Base-by-base conservation (phyloP, 37 sponge, comb jelly and placozoan genomes). In the Crambe crambe region DNA sequence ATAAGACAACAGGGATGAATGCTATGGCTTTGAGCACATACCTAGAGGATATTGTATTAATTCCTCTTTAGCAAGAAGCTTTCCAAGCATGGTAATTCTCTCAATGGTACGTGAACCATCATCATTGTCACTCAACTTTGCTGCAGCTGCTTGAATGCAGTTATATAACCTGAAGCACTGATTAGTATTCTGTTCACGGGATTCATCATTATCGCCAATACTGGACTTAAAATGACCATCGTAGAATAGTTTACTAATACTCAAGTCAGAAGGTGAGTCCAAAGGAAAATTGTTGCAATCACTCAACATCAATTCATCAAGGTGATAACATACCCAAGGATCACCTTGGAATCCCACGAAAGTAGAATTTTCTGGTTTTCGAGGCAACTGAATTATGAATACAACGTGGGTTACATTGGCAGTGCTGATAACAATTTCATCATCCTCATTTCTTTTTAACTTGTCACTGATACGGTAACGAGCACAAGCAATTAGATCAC, bases 321-420 rank as follows among this genome's bases (percentile, higher is more conserved):
- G 54, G 57, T 90, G 90, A 23, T 42, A 66, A 18, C 73, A 90
- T 25, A 85, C 27, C 90, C 90, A 90, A 20, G 78, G 56, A 6
- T 74, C 86, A 57, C 90, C 90, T 76, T 90, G 90, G 32, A 90
- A 84, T 5, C 85, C 81, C 58, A 85, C 81, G 70, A 90, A 90
- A 12, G 76, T 38, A 54, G 81, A 62, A 0, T 51, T 70, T 22
- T 54, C 73, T 61, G 37, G 61, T 61, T 74, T 68, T 43, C 60
- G 70, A 44, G 90, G 90, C n/a, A 90, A 73, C 34, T 85, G 85
- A 39, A 90, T 47, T 27, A 90, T 85, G 30, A 90, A 90, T 47
- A 90, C 25, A 47, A 90, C 80, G 54, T 81, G 85, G 21, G 85
- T 85, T 54, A 25, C 57, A 54, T 54, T 26, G 54, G 5, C 5